phyloP scores from a whole-genome alignment of 2,113 vertebrate species.

The Aspidoscelis tigris region DNA sequence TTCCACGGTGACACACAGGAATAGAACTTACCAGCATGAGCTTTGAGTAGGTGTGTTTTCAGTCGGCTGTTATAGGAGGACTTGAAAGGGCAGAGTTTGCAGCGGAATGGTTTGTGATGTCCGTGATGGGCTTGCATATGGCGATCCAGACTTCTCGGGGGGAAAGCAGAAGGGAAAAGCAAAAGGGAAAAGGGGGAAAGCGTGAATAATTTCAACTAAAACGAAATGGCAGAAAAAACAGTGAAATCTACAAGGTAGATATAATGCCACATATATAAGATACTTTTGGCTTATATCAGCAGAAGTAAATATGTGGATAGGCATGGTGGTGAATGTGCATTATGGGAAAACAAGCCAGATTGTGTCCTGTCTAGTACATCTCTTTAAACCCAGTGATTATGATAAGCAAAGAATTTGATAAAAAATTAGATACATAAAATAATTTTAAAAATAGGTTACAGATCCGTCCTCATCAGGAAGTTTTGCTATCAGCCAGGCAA shows the following conservation, averaged over 20 bases:
- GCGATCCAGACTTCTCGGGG: constrained; percentile 87
- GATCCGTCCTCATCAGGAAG: constrained; percentile 47
- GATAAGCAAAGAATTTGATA: constrained; percentile 16
- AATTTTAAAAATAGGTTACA: constrained; percentile 56
- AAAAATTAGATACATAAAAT: constrained; percentile 26
- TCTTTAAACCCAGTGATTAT: constrained; percentile 12
- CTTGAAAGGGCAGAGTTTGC: constrained; percentile 98
- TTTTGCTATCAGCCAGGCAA: constrained; percentile 24
- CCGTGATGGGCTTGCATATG: constrained; percentile 98
- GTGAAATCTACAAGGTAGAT: neutral
- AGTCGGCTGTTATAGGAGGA: constrained; percentile 95
- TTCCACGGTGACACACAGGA: constrained; percentile 31
- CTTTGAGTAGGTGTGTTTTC: constrained; percentile 96
- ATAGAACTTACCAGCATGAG: constrained; percentile 89
- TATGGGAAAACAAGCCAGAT: constrained; percentile 28
- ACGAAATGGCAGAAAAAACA: constrained; percentile 19
- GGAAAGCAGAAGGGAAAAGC: constrained; percentile 39
- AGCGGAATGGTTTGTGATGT: constrained; percentile 97
- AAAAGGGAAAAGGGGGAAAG: constrained; percentile 20
- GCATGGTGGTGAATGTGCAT: neutral
- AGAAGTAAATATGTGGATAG: constrained; percentile 8
- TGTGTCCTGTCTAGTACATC: constrained; percentile 18
- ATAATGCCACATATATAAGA: neutral
- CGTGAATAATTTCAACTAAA: constrained; percentile 39
- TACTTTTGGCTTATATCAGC: neutral